Conservation (phyloP, 2,888 invertebrate genomes). For the Eilema caniola region DNA sequence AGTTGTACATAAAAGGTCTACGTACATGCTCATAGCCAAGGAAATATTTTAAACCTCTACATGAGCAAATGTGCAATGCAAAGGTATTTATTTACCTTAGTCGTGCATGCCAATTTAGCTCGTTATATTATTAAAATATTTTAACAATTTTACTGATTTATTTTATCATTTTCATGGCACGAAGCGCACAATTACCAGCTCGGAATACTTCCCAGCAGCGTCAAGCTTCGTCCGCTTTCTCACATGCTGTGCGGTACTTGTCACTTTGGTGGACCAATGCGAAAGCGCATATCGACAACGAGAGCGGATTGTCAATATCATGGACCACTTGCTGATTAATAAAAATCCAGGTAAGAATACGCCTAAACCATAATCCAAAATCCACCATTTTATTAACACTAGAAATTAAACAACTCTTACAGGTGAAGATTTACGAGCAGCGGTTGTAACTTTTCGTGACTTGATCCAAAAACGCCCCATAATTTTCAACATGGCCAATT, state of each 20-base stretch:
- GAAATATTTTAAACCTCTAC: too few species aligned
- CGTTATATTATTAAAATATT: too few species aligned
- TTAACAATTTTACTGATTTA: not conserved
- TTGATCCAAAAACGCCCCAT: constrained; percentile 65
- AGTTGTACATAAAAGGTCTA: too few species aligned
- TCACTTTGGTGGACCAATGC: constrained; percentile 66
- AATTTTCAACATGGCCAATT: constrained; percentile 69
- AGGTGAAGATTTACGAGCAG: constrained; percentile 59
- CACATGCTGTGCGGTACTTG: constrained; percentile 61
- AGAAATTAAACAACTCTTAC: constrained; percentile 18
- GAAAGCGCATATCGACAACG: constrained; percentile 66
- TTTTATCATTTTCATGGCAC: not conserved
- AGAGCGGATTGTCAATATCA: constrained; percentile 61
- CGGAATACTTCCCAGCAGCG: constrained; percentile 60
- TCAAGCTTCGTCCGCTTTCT: constrained; percentile 62
- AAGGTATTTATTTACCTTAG: too few species aligned
- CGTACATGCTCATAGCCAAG: too few species aligned
- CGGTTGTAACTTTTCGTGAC: constrained; percentile 58
- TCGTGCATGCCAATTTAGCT: too few species aligned
- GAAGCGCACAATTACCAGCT: constrained; percentile 55
- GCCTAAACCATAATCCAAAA: too few species aligned
- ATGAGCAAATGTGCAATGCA: too few species aligned
- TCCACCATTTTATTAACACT: not conserved
- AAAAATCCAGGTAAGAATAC: constrained; percentile 64
- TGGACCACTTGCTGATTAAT: constrained; percentile 68